Percentiles rank a stretch among this genome's conserved stretches.
Evolutionary conservation across 2,888 invertebrate genomes (phyloP).

Genomic region (Harpalus rufipes): DNA sequence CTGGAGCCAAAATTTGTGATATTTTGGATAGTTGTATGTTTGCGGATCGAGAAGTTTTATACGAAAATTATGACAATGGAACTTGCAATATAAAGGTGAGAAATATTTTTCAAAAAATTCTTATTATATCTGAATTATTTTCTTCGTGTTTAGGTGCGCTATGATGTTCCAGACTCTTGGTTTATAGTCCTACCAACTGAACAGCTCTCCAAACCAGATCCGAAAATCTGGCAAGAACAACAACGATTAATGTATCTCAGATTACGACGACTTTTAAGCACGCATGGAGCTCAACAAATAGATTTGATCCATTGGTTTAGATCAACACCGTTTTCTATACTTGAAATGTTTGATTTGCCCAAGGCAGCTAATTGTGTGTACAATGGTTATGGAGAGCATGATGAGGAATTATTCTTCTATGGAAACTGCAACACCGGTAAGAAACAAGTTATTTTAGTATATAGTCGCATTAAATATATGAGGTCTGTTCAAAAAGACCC

Average conservation of each 20-base stretch:
- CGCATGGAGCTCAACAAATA: not conserved
- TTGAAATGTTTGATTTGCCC: not conserved
- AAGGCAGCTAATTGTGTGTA: not conserved
- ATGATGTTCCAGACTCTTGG: not conserved
- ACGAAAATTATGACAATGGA: constrained; percentile 2
- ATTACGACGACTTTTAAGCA: not conserved
- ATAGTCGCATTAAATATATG: no score
- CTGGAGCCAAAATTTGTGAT: constrained; percentile 38
- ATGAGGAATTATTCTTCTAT: not conserved
- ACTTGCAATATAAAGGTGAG: constrained; percentile 3
- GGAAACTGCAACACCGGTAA: constrained; percentile 7
- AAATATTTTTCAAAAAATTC: not conserved
- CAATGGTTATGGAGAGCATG: constrained; percentile 15
- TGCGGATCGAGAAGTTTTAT: not conserved
- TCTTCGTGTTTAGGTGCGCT: not conserved
- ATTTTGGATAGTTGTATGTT: constrained; percentile 10
- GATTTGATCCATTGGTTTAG: not conserved
- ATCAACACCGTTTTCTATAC: no score
- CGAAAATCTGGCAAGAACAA: constrained; percentile 1
- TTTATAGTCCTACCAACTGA: not conserved
- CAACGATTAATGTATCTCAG: constrained; percentile 13
- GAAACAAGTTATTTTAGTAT: not conserved
- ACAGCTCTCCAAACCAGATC: not conserved
- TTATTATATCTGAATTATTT: not conserved
- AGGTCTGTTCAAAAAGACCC: no score